A percentile compares a stretch with the other conserved stretches of the same genome.
Conservation (phyloP, 2,113 vertebrate species). For the Chaetodon auriga region DNA sequence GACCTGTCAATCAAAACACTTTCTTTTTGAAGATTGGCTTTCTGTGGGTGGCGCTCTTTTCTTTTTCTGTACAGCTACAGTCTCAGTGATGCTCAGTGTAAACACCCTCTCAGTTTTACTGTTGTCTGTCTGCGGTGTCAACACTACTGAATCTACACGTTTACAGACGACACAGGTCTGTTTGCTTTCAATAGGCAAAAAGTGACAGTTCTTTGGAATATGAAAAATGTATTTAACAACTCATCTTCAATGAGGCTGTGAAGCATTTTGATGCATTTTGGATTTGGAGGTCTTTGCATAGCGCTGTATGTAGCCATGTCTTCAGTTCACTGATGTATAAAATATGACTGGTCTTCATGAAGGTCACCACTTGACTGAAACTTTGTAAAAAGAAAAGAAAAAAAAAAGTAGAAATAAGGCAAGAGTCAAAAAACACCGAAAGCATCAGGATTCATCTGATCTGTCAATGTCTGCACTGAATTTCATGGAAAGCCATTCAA, state of each 20-base stretch:
- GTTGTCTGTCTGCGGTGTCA: background rate
- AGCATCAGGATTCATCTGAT: background rate
- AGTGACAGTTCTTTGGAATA: too few relatives aligned
- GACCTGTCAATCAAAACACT: too few relatives aligned
- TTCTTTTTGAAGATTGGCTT: background rate
- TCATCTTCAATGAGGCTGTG: background rate
- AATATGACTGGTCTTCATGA: background rate
- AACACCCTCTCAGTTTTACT: background rate
- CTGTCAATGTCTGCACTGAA: background rate
- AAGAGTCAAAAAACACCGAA: background rate
- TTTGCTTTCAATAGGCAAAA: background rate
- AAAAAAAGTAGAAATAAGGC: background rate
- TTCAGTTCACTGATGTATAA: background rate
- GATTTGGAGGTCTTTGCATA: too few relatives aligned
- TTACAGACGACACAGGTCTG: slow-evolving; percentile 1
- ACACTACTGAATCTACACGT: background rate
- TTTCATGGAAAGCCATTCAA: background rate
- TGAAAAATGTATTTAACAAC: background rate
- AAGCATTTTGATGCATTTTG: background rate
- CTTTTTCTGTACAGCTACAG: background rate
- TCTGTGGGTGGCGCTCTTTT: background rate
- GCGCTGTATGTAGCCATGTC: background rate
- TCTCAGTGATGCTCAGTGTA: background rate
- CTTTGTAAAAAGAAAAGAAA: background rate
- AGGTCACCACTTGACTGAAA: background rate